Evolutionary conservation across 2,888 invertebrate genomes (phyloP).

Genomic region (Polyommatus iphigenia): DNA sequence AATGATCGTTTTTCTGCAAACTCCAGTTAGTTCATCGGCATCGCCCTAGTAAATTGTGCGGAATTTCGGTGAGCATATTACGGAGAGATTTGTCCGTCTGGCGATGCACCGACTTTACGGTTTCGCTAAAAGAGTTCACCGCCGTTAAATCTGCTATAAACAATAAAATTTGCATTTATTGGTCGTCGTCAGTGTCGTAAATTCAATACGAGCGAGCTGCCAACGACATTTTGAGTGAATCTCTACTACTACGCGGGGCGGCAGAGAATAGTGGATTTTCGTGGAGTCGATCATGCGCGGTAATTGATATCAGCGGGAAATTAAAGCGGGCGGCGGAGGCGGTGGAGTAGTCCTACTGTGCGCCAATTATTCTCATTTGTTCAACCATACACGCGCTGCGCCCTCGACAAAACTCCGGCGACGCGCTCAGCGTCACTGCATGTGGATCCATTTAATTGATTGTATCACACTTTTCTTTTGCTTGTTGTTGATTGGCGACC

Average conservation of each 20-base stretch:
- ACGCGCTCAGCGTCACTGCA: conserved; percentile 3
- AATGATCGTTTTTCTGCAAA: background rate
- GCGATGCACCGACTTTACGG: conserved; percentile 64
- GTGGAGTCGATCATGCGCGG: conserved; percentile 64
- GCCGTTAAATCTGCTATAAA: conserved; percentile 77
- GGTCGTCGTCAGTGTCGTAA: conserved; percentile 74
- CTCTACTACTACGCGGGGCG: conserved; percentile 61
- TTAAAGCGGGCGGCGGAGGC: conserved; percentile 62
- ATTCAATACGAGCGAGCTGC: conserved; percentile 70
- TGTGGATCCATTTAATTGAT: conserved; percentile 9
- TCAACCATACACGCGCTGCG: conserved; percentile 56
- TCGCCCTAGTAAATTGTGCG: conserved; percentile 6
- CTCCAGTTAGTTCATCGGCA: background rate
- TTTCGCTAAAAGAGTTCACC: conserved; percentile 74
- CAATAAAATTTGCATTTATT: conserved; percentile 80
- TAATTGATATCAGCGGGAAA: conserved; percentile 75
- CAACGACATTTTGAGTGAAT: conserved; percentile 76
- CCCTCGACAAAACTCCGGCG: conserved; percentile 43
- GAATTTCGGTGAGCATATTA: conserved; percentile 26
- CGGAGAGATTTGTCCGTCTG: conserved; percentile 54
- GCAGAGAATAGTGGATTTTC: conserved; percentile 57
- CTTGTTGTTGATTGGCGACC: background rate
- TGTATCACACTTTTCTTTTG: background rate
- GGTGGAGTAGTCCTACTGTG: conserved; percentile 52
- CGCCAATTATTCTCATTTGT: conserved; percentile 71